Base-by-base conservation (phyloP, 1,140 invertebrate genomes). In the Drosophila burlai region DNA sequence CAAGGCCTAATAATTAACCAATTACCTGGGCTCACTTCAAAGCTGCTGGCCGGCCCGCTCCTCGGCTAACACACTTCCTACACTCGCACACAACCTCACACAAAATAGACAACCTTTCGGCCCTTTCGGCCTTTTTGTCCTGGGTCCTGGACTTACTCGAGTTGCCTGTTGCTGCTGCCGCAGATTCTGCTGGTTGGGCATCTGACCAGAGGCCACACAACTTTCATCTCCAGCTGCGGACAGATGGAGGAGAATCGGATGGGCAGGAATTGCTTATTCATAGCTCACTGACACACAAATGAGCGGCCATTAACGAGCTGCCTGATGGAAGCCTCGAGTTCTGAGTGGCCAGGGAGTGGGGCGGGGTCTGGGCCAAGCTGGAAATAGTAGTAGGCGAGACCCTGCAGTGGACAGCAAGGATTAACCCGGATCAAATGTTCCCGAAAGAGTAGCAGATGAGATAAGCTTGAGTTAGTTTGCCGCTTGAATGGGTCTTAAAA, bases 1-100 rank as follows among this genome's bases (percentile, higher is more conserved):
- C 71, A 74, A 73, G 71, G 66, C 76, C 76, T 79, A 79, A 79
- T 79, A 79, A 79, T 79, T 79, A 79, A 79, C 76, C 76, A 79
- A 79, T 79, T 79, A 79, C 66, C 76, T 72, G 75, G 72, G 40
- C 76, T 59, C 76, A 79, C 76, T 79, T 79, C 75, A 79, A 79
- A 79, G 76, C 76, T 72, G 13, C 65, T 40, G 74, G 52, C 45
- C 18, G 6, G n/a, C 26, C 45, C 11, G 66, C 26, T 59, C 11
- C 67, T 78, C 47, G 59, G 75, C 38, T 78, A 59, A 52, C 75
- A 42, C 58, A 54, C 50, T 54, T 36, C 31, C 50, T 16, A 55
- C 52, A 69, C 31, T 15, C 34, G 21, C 46, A 52, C 38, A 38
- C 47, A 46, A 13, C 9, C 26, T 13, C 26, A 18, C n/a, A 38